Percentiles rank a stretch among this genome's conserved stretches.
These are phyloP conservation scores for Congeria kusceri DNA, from an alignment of 2,888 invertebrate genomes.

Conservation along the genomic window DNA sequence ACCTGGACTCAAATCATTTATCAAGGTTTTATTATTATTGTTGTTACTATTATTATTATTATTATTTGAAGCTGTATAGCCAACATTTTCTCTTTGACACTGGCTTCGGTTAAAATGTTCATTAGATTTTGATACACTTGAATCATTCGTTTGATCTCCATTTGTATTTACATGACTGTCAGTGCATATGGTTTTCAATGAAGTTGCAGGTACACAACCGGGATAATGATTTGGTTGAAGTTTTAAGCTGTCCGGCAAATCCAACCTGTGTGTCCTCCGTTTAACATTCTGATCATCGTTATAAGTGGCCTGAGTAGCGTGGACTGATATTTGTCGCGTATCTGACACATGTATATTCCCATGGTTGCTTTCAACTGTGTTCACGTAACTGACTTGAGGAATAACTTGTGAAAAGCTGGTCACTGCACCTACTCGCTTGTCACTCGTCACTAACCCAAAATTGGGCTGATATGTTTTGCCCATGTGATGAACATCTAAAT, in stretches of 20 bases:
- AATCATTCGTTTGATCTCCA: no score
- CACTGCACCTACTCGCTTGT: neutral
- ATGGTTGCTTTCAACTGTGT: no score
- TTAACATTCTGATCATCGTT: neutral
- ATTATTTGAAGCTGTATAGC: no score
- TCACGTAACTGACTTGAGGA: neutral
- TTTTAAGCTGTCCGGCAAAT: conserved; percentile 6
- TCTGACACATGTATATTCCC: neutral
- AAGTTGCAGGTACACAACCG: no score
- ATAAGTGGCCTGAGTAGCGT: neutral
- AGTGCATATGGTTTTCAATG: no score
- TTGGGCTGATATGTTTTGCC: neutral
- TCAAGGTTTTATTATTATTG: no score
- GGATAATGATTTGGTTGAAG: neutral
- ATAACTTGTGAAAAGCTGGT: neutral
- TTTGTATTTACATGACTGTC: no score
- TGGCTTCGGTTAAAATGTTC: no score
- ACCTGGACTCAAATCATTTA: neutral
- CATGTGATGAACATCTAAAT: neutral
- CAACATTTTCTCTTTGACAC: no score
- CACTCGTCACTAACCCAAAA: no score
- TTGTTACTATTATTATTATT: no score
- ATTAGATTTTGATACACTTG: no score
- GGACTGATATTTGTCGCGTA: neutral
- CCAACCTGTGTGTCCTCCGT: neutral